Conservation (phyloP, 2,113 vertebrate species). For the Grus americana region DNA sequence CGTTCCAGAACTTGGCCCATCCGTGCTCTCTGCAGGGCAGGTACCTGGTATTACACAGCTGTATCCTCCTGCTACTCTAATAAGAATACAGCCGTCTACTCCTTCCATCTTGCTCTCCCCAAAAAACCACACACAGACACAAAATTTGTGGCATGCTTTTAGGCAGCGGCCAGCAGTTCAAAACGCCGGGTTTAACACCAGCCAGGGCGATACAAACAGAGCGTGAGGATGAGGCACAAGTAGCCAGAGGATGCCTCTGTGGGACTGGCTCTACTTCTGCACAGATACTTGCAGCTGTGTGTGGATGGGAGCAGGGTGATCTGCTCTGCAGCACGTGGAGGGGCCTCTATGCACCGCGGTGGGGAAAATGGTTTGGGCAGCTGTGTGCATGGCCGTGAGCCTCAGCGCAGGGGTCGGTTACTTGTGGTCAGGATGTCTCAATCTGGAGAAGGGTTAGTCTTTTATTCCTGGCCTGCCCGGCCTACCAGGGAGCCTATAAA, state of each 20-base stretch:
- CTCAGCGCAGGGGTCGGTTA: neutral
- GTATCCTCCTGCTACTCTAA: neutral
- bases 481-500: neutral
- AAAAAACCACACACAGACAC: neutral
- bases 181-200: neutral
- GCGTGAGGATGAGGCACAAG: neutral
- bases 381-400: neutral
- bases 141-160: neutral
- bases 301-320: neutral
- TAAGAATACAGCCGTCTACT: neutral
- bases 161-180: neutral
- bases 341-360: accelerated
- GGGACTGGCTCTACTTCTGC: neutral
- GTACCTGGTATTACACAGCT: neutral
- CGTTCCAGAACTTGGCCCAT: neutral
- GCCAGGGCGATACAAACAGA: neutral
- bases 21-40: neutral
- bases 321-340: neutral
- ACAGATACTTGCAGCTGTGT: neutral
- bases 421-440: neutral
- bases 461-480: neutral
- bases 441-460: neutral
- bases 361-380: neutral
- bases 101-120: neutral
- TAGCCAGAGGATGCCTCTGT: neutral